These are phyloP conservation scores for Lophura nycthemera DNA, from an alignment of 2,113 vertebrate genomes.

Conservation along the genomic window DNA sequence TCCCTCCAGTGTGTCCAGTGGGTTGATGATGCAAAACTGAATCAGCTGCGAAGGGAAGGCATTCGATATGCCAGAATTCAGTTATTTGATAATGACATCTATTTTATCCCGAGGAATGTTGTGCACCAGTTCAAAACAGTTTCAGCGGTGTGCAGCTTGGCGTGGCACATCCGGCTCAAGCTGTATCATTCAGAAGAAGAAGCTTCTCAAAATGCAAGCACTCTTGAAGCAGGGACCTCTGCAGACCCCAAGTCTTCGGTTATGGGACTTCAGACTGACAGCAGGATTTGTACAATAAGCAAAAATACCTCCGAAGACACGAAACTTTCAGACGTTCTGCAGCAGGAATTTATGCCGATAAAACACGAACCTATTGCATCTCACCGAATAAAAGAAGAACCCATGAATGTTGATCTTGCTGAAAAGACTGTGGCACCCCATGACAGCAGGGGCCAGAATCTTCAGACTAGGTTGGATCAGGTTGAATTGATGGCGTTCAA, in stretches of 20 bases:
- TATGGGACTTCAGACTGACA: conserved; percentile 74
- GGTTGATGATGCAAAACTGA: conserved; percentile 99
- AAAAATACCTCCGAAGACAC: conserved; percentile 73
- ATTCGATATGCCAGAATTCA: conserved; percentile 96
- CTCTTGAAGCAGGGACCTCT: conserved; percentile 70
- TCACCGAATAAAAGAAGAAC: conserved; percentile 73
- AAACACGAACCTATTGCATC: conserved; percentile 78
- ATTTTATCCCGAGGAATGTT: conserved; percentile 97
- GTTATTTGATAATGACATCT: conserved; percentile 95
- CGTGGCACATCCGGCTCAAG: conserved; percentile 93
- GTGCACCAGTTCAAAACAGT: conserved; percentile 99
- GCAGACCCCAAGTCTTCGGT: conserved; percentile 67
- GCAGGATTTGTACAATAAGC: conserved; percentile 57
- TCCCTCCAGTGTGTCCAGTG: conserved; percentile 92
- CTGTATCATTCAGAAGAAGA: conserved; percentile 86
- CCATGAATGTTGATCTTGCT: conserved; percentile 67
- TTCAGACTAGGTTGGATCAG: conserved; percentile 75
- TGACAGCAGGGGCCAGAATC: conserved; percentile 66
- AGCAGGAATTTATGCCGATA: conserved; percentile 70
- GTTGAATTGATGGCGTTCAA: conserved; percentile 75
- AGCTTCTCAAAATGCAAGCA: conserved; percentile 50
- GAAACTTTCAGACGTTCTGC: conserved; percentile 73
- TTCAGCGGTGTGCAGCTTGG: conserved; percentile 95
- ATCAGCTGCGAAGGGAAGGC: conserved; percentile 95
- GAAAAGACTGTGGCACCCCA: conserved; percentile 77